These are phyloP conservation scores for Watersipora subatra DNA, from an alignment of 1,140 invertebrate genomes.

Conservation along the genomic window DNA sequence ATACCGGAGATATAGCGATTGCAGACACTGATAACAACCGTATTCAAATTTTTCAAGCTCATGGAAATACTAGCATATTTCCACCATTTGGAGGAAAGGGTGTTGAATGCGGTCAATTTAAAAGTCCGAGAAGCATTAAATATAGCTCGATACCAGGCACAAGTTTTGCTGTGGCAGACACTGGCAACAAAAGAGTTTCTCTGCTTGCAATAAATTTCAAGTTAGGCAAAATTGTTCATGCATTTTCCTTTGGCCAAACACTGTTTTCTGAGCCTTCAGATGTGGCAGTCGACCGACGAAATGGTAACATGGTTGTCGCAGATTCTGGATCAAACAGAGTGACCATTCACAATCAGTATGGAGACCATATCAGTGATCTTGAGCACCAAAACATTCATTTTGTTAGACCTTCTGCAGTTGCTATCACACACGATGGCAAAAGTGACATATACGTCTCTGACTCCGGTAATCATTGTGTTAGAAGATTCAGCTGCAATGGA, in stretches of 20 bases:
- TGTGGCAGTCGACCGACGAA: neutral
- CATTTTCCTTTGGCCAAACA: neutral
- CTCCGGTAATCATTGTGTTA: neutral
- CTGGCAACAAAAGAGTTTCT: neutral
- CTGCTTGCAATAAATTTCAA: slow-evolving; percentile 1
- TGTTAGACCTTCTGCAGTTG: neutral
- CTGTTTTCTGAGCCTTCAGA: slow-evolving; percentile 1
- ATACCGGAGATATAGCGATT: slow-evolving; percentile 1
- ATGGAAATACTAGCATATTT: neutral
- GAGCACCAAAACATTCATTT: neutral
- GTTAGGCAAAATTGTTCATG: neutral
- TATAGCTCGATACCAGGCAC: neutral
- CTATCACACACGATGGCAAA: neutral
- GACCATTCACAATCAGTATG: neutral
- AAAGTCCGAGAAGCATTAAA: neutral
- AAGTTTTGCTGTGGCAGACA: slow-evolving; percentile 2
- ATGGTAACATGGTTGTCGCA: neutral
- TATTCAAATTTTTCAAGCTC: neutral
- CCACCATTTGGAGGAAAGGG: neutral
- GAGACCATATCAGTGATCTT: neutral
- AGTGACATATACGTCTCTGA: neutral
- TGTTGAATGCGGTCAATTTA: neutral
- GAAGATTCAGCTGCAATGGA: neutral
- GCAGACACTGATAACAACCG: slow-evolving; percentile 4
- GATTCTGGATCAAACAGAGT: slow-evolving; percentile 3